Percentiles rank a stretch among this genome's conserved stretches.
These are phyloP conservation scores for Dendrolimus punctatus DNA, from an alignment of 1,140 invertebrate species.

Conservation along the genomic window DNA sequence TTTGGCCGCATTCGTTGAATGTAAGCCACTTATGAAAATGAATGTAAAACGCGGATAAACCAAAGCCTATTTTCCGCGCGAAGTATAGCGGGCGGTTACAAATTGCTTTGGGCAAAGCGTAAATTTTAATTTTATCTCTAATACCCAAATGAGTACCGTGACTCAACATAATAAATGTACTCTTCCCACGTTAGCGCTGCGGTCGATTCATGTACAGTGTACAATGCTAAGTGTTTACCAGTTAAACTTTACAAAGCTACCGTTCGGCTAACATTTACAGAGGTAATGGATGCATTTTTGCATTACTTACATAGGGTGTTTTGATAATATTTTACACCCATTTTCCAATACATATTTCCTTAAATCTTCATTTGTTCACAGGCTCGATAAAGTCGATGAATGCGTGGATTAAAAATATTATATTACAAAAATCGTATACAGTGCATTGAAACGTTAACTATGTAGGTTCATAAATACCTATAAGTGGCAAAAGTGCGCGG, in stretches of 20 bases:
- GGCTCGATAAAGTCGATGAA: no score
- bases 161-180: constrained; percentile 70
- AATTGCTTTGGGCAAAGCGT: constrained; percentile 70
- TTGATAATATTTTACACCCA: no score
- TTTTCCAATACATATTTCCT: no score
- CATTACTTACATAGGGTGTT: no score
- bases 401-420: no score
- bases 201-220: constrained; percentile 35
- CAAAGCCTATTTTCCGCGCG: constrained; percentile 68
- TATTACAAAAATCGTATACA: no score
- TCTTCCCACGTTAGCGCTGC: constrained; percentile 56
- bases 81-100: constrained; percentile 64
- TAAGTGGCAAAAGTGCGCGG: no score
- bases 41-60: constrained; percentile 65
- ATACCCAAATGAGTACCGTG: constrained; percentile 69
- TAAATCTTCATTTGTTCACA: no score
- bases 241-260: background rate
- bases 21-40: constrained; percentile 65
- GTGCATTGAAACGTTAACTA: no score
- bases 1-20: constrained; percentile 32
- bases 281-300: no score
- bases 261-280: background rate
- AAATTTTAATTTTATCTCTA: constrained; percentile 72
- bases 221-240: constrained; percentile 10
- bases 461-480: no score